Evolutionary conservation across 2,888 invertebrate genomes (phyloP).

Genomic region (Itoplectis maculator): DNA sequence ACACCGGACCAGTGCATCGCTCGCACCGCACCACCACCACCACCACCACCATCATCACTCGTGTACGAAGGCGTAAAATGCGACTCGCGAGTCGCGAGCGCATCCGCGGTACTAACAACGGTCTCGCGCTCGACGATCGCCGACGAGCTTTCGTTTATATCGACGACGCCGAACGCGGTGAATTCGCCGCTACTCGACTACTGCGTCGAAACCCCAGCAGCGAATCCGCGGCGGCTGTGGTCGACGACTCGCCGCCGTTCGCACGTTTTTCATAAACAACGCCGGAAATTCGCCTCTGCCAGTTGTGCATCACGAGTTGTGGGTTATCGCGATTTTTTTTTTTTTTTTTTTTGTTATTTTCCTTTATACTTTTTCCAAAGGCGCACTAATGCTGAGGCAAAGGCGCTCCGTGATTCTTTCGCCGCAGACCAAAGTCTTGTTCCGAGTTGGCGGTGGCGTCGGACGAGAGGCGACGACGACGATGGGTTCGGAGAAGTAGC

Average conservation of each 20-base stretch:
- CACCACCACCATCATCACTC: no score
- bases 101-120: conserved; percentile 53
- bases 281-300: neutral
- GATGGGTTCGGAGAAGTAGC: neutral
- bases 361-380: no score
- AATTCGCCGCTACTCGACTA: conserved; percentile 19
- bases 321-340: neutral
- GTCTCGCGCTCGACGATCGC: conserved; percentile 43
- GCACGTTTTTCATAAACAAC: conserved; percentile 10
- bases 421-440: neutral
- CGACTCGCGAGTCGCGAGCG: conserved; percentile 56
- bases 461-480: neutral
- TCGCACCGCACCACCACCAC: conserved; percentile 27
- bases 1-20: conserved; percentile 60
- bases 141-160: neutral
- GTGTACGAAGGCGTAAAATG: conserved; percentile 65
- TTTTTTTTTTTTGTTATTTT: neutral
- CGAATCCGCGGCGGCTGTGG: neutral
- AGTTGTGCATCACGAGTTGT: neutral
- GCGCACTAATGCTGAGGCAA: neutral
- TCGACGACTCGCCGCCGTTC: neutral
- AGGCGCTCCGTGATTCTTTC: conserved; percentile 1
- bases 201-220: conserved; percentile 21
- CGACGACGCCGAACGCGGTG: conserved; percentile 3
- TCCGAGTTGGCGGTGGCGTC: no score